These are phyloP conservation scores for Dendroctonus valens DNA, from an alignment of 1,140 invertebrate genomes.

Conservation along the genomic window DNA sequence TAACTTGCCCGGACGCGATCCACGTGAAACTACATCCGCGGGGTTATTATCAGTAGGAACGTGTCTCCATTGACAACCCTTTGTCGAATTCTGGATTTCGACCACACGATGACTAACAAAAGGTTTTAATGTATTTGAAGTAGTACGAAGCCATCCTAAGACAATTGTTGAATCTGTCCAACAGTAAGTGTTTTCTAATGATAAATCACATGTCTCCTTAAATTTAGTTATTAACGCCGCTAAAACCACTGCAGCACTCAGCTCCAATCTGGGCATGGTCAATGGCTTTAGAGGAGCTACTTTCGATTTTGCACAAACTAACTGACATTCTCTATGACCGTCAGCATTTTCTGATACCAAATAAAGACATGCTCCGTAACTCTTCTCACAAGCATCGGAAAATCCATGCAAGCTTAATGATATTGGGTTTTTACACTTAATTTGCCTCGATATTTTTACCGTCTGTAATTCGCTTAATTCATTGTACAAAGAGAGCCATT, in stretches of 20 bases:
- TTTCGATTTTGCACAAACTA: conserved; percentile 38
- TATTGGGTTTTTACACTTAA: conserved; percentile 3
- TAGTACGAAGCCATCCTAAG: conserved; percentile 35
- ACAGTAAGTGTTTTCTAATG: conserved; percentile 21
- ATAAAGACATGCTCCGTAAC: conserved; percentile 38
- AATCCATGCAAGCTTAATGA: too few relatives aligned
- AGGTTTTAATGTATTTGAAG: conserved; percentile 35
- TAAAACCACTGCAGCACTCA: conserved; percentile 48
- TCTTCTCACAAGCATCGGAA: conserved; percentile 41
- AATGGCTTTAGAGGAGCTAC: conserved; percentile 43
- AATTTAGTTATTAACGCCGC: conserved; percentile 26
- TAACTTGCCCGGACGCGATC: conserved; percentile 2
- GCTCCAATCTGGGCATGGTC: conserved; percentile 50
- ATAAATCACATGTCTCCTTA: background rate
- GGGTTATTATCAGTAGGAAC: conserved; percentile 37
- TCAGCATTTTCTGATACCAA: conserved; percentile 31
- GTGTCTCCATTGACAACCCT: conserved; percentile 34
- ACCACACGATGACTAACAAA: conserved; percentile 49
- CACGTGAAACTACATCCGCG: conserved; percentile 41
- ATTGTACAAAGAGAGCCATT: conserved; percentile 5
- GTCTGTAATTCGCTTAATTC: background rate
- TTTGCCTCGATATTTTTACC: too few relatives aligned
- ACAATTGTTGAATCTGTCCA: conserved; percentile 39
- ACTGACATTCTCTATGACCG: conserved; percentile 15
- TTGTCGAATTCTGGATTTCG: conserved; percentile 37